A percentile compares a stretch with the other conserved stretches of the same genome.
Evolutionary conservation across 2,797 vertebrate species (phyloP).

Genomic region (Rachycentron canadum): DNA sequence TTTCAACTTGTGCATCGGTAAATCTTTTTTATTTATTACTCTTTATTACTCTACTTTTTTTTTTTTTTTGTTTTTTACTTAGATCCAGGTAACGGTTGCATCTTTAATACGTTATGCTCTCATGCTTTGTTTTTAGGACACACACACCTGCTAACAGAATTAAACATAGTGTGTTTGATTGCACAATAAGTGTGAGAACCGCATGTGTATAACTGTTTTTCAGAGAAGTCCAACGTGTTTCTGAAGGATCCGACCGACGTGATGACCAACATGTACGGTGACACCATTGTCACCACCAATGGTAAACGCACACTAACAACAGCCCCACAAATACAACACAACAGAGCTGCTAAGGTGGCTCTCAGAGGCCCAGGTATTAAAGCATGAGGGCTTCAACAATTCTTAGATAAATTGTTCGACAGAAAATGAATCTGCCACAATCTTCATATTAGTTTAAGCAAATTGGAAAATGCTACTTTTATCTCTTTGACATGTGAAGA

Average conservation of each 20-base stretch:
- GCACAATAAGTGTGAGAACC: neutral
- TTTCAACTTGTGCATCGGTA: too few species aligned
- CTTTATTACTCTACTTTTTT: too few species aligned
- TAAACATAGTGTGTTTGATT: neutral
- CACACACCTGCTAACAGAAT: neutral
- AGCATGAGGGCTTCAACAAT: neutral
- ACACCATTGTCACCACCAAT: slow-evolving; percentile 78
- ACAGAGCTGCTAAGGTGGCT: neutral
- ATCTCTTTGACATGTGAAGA: too few species aligned
- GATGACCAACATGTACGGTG: slow-evolving; percentile 82
- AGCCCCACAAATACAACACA: neutral
- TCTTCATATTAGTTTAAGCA: neutral
- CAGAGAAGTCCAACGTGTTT: slow-evolving; percentile 79
- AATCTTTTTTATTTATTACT: too few species aligned
- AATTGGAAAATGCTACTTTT: too few species aligned
- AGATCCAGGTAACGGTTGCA: too few species aligned
- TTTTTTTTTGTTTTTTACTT: too few species aligned
- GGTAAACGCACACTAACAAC: slow-evolving; percentile 60
- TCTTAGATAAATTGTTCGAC: neutral
- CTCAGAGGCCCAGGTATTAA: too few species aligned
- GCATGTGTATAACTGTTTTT: slow-evolving; percentile 55
- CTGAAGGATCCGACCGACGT: slow-evolving; percentile 80
- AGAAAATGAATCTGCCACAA: neutral
- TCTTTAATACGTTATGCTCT: too few species aligned
- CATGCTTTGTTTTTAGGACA: neutral